Evolutionary conservation across 2,113 vertebrate species (phyloP), one percentile per base, ranked within the genome.

Genomic region (Mesitornis unicolor): DNA sequence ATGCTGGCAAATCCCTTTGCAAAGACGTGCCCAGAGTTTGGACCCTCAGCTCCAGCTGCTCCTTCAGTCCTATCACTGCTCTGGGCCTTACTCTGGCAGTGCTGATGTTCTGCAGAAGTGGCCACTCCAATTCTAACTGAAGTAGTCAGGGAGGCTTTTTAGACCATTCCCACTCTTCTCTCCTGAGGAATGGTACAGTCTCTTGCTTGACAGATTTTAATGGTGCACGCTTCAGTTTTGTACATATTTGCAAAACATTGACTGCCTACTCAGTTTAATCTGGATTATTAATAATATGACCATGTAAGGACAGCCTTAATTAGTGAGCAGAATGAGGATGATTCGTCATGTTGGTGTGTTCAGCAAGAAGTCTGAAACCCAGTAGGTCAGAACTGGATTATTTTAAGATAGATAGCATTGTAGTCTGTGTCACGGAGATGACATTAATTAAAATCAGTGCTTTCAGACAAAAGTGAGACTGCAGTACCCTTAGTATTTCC

Each of bases 1-100:
- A 17, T 16, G 24, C 50, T 65, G 36, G 31, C 59, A 29, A 22
- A 54, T 48, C 45, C 13, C n/a, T 74, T 54, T 78, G 60, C 22
- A 83, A 92, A 87, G 40, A 54, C 33, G 10, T 38, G 10, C 16
- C 35, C 2, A 16, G 33, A 61, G 36, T 40, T 11, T 36, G 65
- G 74, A 45, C 9, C 21, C 33, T 65, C 6, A 7, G 6, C 28
- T 74, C 35, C 43, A 67, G 43, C n/a, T 71, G 59, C 2, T 90
- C 16, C 48, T 40, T 83, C 48, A 35, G 25, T 53, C 13, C 38
- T 1, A 1, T 54, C 19, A 59, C 25, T 0, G 0, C 20, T 74
- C 8, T 59, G 19, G 9, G 20, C 18, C 12, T 67, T 76, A 7
- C 10, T 54, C 40, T 74, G 50, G 22, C 43, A 53, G 16, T 21